Conservation (phyloP, 92 coral and sea anemone species). For the Siderastrea siderea region DNA sequence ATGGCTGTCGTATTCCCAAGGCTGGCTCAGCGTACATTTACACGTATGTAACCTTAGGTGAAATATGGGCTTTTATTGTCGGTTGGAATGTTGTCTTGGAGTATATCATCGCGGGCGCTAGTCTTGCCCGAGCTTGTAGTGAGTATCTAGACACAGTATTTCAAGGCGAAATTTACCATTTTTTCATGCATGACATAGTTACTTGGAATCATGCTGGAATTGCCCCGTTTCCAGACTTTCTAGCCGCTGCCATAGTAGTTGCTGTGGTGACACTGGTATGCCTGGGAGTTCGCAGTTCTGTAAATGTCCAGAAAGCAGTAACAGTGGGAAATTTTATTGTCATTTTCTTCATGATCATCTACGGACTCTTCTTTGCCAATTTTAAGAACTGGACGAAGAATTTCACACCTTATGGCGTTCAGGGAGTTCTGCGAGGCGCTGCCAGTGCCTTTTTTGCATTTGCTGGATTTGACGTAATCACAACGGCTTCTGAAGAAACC, state of each 20-base stretch:
- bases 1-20: conserved; percentile 86
- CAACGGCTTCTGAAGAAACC: conserved; percentile 65
- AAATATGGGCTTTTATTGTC: conserved; percentile 85
- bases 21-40: conserved; percentile 92
- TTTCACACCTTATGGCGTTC: conserved; percentile 25
- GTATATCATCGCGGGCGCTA: conserved; percentile 77
- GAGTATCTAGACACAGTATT: conserved; percentile 75
- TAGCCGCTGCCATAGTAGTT: conserved; percentile 70
- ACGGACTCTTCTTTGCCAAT: conserved; percentile 56
- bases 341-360: conserved; percentile 64
- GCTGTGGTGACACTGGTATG: conserved; percentile 62
- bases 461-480: conserved; percentile 36
- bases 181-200: conserved; percentile 58
- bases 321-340: conserved; percentile 67
- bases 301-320: conserved; percentile 49
- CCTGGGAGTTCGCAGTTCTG: conserved; percentile 74
- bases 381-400: conserved; percentile 21
- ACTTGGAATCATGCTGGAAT: conserved; percentile 62
- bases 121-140: conserved; percentile 80
- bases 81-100: conserved; percentile 91
- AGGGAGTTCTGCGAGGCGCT: conserved; percentile 22
- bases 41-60: conserved; percentile 88
- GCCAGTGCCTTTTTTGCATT: conserved; percentile 16
- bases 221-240: conserved; percentile 80
- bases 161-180: conserved; percentile 62